phyloP scores from a whole-genome alignment of 92 coral and sea anemone genomes.

The Virgularia gustaviana region DNA sequence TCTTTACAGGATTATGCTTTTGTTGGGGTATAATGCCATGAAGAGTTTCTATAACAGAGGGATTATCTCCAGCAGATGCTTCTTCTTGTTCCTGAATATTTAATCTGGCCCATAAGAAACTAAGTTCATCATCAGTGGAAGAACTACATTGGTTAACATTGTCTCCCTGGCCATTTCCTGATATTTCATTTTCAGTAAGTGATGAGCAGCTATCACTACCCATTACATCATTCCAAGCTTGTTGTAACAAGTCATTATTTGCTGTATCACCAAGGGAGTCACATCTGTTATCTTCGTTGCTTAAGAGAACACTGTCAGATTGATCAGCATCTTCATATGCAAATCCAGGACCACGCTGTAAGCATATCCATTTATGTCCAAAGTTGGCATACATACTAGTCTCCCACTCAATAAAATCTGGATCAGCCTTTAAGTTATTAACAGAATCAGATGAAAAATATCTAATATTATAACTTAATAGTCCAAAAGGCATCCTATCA shows the following conservation, averaged over 20 bases:
- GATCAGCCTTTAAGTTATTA: conserved; percentile 35
- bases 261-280: neutral
- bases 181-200: conserved; percentile 6
- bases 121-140: conserved; percentile 6
- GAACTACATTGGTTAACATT: neutral
- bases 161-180: neutral
- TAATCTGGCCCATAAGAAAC: conserved; percentile 41
- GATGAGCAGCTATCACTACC: conserved; percentile 11
- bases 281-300: conserved; percentile 1
- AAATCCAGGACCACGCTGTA: conserved; percentile 39
- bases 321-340: too few species aligned
- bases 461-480: conserved; percentile 44
- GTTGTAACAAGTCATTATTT: conserved; percentile 9
- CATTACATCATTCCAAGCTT: conserved; percentile 36
- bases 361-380: conserved; percentile 45
- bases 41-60: conserved; percentile 16
- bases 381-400: conserved; percentile 43
- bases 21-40: conserved; percentile 40
- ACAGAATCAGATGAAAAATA: conserved; percentile 30
- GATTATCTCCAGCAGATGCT: conserved; percentile 24
- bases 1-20: neutral
- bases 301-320: too few species aligned
- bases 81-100: conserved; percentile 33
- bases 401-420: conserved; percentile 38
- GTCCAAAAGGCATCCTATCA: conserved; percentile 55